These are phyloP conservation scores for Dreissena rostriformis DNA, from an alignment of 1,140 invertebrate genomes.

Conservation along the genomic window DNA sequence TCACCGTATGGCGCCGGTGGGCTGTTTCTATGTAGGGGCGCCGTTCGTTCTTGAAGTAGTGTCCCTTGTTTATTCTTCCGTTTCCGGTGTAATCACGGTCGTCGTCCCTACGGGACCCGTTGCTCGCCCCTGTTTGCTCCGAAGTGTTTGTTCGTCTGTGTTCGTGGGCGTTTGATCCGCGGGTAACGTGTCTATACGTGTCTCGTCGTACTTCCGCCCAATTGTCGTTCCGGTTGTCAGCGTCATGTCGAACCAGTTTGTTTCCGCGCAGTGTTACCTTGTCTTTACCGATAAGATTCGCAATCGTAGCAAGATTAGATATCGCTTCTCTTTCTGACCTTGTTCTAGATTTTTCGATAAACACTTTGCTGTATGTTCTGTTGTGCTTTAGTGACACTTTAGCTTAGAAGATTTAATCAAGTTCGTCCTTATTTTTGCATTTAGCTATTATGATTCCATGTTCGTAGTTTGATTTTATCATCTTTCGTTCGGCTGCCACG, in stretches of 20 bases:
- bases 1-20: background rate
- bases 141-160: background rate
- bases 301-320: background rate
- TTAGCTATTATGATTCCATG: background rate
- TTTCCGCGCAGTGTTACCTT: background rate
- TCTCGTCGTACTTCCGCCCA: background rate
- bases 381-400: background rate
- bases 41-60: background rate
- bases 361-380: conserved; percentile 1
- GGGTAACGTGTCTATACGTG: background rate
- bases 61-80: background rate
- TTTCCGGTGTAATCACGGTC: background rate
- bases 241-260: background rate
- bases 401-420: background rate
- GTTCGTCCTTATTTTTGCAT: background rate
- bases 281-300: background rate
- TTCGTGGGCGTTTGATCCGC: background rate
- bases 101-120: background rate
- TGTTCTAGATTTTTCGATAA: conserved; percentile 6
- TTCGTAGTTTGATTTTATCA: background rate
- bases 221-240: background rate
- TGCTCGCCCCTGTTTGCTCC: background rate
- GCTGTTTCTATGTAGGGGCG: background rate
- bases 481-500: background rate
- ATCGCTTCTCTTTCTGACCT: background rate